Conservation (phyloP, 2,888 invertebrate species). For the Sisyra nigra region DNA sequence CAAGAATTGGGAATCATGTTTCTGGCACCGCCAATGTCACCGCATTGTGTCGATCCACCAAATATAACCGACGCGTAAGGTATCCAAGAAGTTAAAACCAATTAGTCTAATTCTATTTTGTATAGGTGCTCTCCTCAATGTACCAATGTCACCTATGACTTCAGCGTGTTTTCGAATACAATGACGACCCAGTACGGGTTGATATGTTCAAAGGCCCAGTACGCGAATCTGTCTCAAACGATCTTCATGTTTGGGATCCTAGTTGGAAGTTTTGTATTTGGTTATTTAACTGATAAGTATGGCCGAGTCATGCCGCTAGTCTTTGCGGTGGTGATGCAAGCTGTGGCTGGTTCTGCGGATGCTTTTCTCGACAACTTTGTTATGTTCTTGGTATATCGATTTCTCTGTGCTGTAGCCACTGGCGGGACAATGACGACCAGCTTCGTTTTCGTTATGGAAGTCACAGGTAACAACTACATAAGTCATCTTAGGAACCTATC, state of each 20-base stretch:
- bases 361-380: constrained; percentile 51
- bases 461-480: constrained; percentile 45
- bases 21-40: constrained; percentile 44
- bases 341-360: constrained; percentile 50
- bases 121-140: constrained; percentile 35
- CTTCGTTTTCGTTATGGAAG: constrained; percentile 52
- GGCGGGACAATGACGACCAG: constrained; percentile 74
- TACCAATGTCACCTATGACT: constrained; percentile 40
- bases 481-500: constrained; percentile 5
- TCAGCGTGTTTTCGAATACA: constrained; percentile 48
- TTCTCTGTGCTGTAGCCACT: constrained; percentile 57
- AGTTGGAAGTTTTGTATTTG: constrained; percentile 57
- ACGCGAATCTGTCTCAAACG: constrained; percentile 59
- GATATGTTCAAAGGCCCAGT: constrained; percentile 45
- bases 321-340: constrained; percentile 54
- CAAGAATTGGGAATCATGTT: constrained; percentile 66
- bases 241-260: constrained; percentile 65
- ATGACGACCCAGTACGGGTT: constrained; percentile 63
- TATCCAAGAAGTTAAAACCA: too few species aligned
- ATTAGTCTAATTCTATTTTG: not conserved
- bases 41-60: constrained; percentile 12
- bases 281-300: constrained; percentile 61
- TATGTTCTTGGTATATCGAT: constrained; percentile 47
- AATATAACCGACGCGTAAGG: constrained; percentile 27
- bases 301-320: constrained; percentile 62